phyloP scores from a whole-genome alignment of 2,888 invertebrate genomes.

The Macrophya alboannulata region DNA sequence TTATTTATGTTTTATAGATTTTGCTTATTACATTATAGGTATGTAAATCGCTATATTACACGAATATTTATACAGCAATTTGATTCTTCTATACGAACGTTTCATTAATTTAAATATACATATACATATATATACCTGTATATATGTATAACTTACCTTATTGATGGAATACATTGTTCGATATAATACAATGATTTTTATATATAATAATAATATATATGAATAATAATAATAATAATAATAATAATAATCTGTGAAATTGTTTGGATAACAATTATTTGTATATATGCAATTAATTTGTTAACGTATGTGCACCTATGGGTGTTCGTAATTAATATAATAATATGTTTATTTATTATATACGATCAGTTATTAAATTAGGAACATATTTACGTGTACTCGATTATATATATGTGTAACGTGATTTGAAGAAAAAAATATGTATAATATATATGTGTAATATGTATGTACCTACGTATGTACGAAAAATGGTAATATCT shows the following conservation, averaged over 20 bases:
- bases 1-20: slow-evolving; percentile 11
- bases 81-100: slow-evolving; percentile 8
- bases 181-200: background rate
- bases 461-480: slow-evolving; percentile 55
- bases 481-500: background rate
- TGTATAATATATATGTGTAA: background rate
- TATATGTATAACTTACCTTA: slow-evolving; percentile 15
- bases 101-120: background rate
- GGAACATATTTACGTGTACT: slow-evolving; percentile 58
- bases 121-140: background rate
- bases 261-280: background rate
- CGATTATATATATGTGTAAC: slow-evolving; percentile 9
- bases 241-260: slow-evolving; percentile 14
- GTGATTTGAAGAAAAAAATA: background rate
- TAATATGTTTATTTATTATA: background rate
- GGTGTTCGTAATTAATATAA: background rate
- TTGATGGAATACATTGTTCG: slow-evolving; percentile 17
- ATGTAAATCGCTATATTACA: slow-evolving; percentile 35
- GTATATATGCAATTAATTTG: background rate
- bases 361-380: slow-evolving; percentile 38
- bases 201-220: background rate
- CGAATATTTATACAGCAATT: slow-evolving; percentile 38
- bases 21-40: background rate
- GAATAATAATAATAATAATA: too few relatives aligned
- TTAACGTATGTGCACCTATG: background rate